A percentile compares a stretch with the other conserved stretches of the same genome.
These are phyloP conservation scores for Penaeus japonicus DNA, from an alignment of 1,140 invertebrate species.

Conservation along the genomic window DNA sequence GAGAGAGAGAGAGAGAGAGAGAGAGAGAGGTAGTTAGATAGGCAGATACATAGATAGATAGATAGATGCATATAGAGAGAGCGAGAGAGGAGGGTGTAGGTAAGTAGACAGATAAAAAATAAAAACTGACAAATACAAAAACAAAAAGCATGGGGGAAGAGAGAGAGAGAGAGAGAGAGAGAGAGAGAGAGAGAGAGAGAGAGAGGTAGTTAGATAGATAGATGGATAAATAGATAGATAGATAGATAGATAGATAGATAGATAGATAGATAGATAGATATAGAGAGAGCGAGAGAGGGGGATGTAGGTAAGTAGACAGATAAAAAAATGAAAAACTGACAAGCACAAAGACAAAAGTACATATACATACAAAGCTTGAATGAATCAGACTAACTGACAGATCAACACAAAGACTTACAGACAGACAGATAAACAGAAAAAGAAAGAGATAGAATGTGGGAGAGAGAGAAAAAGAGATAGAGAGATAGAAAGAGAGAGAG, in stretches of 20 bases:
- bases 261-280: no score
- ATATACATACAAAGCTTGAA: conserved; percentile 17
- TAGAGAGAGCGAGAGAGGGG: no score
- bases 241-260: neutral
- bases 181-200: no score
- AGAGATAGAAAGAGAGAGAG: neutral
- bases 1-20: neutral
- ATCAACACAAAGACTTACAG: neutral
- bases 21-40: neutral
- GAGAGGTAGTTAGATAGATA: no score
- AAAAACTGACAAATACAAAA: neutral
- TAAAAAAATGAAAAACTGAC: neutral
- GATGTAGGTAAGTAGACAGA: no score
- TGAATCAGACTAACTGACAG: neutral
- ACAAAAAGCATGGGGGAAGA: no score
- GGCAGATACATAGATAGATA: neutral
- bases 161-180: no score
- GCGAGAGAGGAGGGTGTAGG: no score
- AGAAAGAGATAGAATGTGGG: neutral
- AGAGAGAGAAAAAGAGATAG: neutral
- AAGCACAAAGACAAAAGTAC: neutral
- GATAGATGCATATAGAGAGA: neutral
- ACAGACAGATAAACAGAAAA: neutral
- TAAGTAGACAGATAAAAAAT: no score
- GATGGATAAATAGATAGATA: no score